These are phyloP conservation scores for Sebastolobus alascanus DNA, from an alignment of 2,797 vertebrate genomes.

Conservation along the genomic window DNA sequence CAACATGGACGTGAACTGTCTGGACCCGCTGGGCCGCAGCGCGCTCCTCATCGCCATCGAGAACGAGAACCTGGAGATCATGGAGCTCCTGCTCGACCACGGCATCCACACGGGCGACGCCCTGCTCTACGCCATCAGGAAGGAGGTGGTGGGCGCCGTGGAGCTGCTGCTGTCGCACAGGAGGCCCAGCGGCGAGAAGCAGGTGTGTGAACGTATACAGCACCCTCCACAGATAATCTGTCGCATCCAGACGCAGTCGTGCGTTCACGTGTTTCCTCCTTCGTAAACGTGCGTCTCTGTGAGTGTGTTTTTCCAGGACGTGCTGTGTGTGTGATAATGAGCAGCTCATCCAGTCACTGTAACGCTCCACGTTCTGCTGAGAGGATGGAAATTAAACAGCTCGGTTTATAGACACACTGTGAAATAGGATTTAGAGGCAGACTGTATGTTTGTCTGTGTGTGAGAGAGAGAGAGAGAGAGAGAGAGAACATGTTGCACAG, in stretches of 20 bases:
- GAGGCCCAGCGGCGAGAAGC: slow-evolving; percentile 92
- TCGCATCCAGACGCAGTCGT: neutral
- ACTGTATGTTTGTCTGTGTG: slow-evolving; percentile 49
- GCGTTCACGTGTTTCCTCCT: neutral
- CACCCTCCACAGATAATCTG: neutral
- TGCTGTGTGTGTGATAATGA: slow-evolving; percentile 31
- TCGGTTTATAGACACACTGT: slow-evolving; percentile 62
- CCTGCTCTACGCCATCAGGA: slow-evolving; percentile 94
- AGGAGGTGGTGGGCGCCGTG: slow-evolving; percentile 97
- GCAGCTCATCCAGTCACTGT: slow-evolving; percentile 40
- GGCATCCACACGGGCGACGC: slow-evolving; percentile 95
- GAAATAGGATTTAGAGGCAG: slow-evolving; percentile 73
- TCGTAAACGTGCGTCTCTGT: neutral
- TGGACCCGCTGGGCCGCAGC: slow-evolving; percentile 95
- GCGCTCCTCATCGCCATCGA: slow-evolving; percentile 97
- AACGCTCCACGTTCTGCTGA: slow-evolving; percentile 54
- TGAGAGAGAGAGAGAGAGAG: slow-evolving; percentile 11
- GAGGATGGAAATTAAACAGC: slow-evolving; percentile 59
- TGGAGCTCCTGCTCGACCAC: slow-evolving; percentile 94
- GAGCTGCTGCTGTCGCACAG: slow-evolving; percentile 95
- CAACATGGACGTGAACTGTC: slow-evolving; percentile 97
- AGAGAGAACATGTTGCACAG: slow-evolving; percentile 9
- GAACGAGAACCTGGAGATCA: slow-evolving; percentile 97
- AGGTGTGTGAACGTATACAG: slow-evolving; percentile 78
- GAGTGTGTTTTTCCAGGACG: neutral